Evolutionary conservation across 2,113 vertebrate species (phyloP), one percentile per base, ranked within the genome.

Genomic region (Taurulus bubalis): DNA sequence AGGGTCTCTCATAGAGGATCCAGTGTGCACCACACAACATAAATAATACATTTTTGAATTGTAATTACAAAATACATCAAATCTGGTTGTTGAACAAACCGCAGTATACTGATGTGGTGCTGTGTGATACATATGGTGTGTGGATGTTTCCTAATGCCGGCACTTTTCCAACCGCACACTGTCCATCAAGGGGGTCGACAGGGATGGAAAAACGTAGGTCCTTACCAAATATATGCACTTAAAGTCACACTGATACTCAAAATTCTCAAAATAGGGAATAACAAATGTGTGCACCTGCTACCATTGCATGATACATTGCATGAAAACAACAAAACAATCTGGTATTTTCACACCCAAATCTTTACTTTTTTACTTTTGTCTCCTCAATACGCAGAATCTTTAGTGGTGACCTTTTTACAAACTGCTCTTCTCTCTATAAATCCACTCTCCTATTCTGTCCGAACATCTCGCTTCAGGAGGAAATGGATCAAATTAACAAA

Each of bases 11-110:
- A n/a, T 15, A 22, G 66, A 68, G 30, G 32, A 71, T 38, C 26
- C 72, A 30, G 71, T 26, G 49, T 79, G 49, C 65, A 76, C 8
- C 14, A 47, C 26, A 18, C 0, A 73, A 80, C 51, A 75, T 51
- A 59, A 24, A 65, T 40, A 82, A 71, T 58, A 16, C 45, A 49
- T 75, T 64, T 59, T 16, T 24, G 16, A 62, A 15, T 14, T 30
- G 18, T 24, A 32, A 47, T n/a, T 30, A 77, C 38, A 49, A 70
- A 56, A 55, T 9, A 8, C 30, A 80, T 47, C 0, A 20, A 51
- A 77, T 60, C 9, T 71, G 56, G 22, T 36, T 38, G 22, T 55
- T 69, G 18, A 60, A 56, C 22, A 73, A 42, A 42, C 15, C 15
- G 24, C 49, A 60, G 26, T 11, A 14, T 4, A 32, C 34, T 53